Conservation (phyloP, 2,888 invertebrate genomes). For the Andrena praecox region DNA sequence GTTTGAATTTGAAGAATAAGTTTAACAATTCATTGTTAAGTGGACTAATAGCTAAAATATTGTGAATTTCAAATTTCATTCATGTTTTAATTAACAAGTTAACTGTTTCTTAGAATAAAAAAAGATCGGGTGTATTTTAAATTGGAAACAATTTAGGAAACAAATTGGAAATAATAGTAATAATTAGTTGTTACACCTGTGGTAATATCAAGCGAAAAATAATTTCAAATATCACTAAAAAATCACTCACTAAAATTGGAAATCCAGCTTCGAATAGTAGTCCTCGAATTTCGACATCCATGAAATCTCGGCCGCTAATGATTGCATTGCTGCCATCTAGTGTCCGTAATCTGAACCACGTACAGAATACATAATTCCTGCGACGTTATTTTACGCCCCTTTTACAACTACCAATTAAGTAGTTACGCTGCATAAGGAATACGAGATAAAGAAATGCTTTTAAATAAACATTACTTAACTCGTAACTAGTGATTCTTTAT, state of each 20-base stretch:
- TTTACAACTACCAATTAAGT: background rate
- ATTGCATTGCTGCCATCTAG: slow-evolving; percentile 18
- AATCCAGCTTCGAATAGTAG: background rate
- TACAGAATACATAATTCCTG: background rate
- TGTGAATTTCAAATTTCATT: too few species aligned
- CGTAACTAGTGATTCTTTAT: background rate
- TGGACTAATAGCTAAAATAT: too few species aligned
- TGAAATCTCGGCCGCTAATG: background rate
- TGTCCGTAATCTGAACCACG: background rate
- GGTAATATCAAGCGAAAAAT: background rate
- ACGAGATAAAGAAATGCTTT: background rate
- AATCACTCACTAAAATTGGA: background rate
- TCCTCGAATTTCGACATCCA: background rate
- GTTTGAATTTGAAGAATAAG: too few species aligned
- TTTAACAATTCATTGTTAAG: too few species aligned
- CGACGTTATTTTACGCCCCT: background rate
- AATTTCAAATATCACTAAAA: background rate
- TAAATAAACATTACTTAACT: background rate
- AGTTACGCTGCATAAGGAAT: background rate
- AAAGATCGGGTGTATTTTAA: too few species aligned
- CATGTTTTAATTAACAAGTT: too few species aligned
- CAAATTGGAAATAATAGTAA: background rate
- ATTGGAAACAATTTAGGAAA: too few species aligned
- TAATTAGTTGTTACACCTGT: background rate
- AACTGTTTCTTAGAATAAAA: too few species aligned